Percentiles rank a stretch among this genome's conserved stretches.
phyloP scores from a whole-genome alignment of 2,888 invertebrate genomes.

The Drosophila antonietae region DNA sequence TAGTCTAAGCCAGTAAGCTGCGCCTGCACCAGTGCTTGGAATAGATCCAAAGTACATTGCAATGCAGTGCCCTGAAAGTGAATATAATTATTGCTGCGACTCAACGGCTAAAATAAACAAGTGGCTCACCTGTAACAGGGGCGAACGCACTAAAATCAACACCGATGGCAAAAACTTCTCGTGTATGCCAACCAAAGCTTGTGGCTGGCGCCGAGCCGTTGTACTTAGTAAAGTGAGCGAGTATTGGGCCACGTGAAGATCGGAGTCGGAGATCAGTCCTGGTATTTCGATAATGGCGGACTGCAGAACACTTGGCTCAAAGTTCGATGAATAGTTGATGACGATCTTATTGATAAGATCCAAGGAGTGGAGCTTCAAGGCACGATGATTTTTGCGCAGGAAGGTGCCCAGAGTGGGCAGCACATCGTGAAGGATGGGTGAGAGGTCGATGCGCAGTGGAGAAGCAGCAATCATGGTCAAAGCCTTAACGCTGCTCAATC shows the following conservation, averaged over 20 bases:
- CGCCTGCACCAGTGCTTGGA: constrained; percentile 95
- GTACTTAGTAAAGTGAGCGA: constrained; percentile 93
- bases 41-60: constrained; percentile 95
- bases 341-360: constrained; percentile 95
- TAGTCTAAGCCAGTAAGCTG: constrained; percentile 92
- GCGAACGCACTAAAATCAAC: constrained; percentile 94
- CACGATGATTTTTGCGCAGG: constrained; percentile 97
- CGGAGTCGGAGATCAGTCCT: constrained; percentile 95
- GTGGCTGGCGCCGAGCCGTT: constrained; percentile 91
- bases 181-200: constrained; percentile 90
- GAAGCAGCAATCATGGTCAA: constrained; percentile 97
- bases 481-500: constrained; percentile 98
- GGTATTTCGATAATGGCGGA: constrained; percentile 94
- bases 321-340: constrained; percentile 90
- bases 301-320: constrained; percentile 89
- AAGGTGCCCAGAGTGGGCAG: constrained; percentile 97
- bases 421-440: constrained; percentile 93
- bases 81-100: not conserved
- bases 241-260: constrained; percentile 98
- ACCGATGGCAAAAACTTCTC: constrained; percentile 93
- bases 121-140: constrained; percentile 87
- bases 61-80: constrained; percentile 91
- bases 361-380: constrained; percentile 95
- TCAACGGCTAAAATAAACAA: not conserved
- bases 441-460: constrained; percentile 92